Evolutionary conservation across 2,113 vertebrate genomes (phyloP).

Genomic region (Saimiri boliviensis): DNA sequence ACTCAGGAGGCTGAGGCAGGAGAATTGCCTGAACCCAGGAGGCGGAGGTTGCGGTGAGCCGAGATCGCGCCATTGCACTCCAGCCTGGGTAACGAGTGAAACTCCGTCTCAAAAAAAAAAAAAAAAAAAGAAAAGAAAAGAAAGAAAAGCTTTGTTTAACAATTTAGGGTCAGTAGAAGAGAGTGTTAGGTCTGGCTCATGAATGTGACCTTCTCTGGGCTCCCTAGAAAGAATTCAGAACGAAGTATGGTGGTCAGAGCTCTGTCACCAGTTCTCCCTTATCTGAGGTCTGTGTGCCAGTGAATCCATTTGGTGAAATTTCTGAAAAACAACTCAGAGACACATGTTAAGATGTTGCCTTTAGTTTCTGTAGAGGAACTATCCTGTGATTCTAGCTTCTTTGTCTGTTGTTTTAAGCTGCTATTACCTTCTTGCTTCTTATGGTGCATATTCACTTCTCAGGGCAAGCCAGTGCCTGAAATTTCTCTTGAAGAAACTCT

Average conservation of each 20-base stretch:
- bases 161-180: neutral
- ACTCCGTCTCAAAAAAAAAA: too few species aligned
- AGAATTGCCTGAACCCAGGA: too few species aligned
- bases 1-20: too few species aligned
- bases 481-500: neutral
- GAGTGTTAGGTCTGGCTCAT: neutral
- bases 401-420: neutral
- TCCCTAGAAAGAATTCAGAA: neutral
- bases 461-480: neutral
- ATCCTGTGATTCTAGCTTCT: neutral
- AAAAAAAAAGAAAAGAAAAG: too few species aligned
- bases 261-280: neutral
- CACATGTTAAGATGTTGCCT: neutral
- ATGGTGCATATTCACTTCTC: neutral
- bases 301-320: neutral
- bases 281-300: neutral
- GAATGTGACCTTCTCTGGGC: neutral
- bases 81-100: too few species aligned
- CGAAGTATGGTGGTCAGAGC: neutral
- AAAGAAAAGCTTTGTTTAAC: neutral
- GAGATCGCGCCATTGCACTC: too few species aligned
- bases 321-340: neutral
- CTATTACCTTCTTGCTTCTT: neutral
- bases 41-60: too few species aligned
- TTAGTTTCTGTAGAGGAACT: neutral